phyloP scores from a whole-genome alignment of 64 coral and sea anemone species.

The Cladopsammia gracilis region DNA sequence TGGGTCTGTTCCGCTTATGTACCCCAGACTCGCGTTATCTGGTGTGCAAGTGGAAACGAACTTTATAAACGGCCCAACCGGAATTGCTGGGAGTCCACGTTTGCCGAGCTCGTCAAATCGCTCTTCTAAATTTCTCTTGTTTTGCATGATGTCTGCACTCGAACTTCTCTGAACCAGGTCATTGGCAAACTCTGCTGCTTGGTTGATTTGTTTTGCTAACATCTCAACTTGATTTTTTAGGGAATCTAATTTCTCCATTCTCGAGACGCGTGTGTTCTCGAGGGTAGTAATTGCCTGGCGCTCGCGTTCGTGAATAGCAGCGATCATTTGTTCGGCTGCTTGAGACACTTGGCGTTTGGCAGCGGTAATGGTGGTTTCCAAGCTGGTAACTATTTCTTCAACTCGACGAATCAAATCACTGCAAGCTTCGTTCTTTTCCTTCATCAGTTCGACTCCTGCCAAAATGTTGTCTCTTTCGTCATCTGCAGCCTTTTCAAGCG shows the following conservation, averaged over 20 bases:
- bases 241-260: no score
- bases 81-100: background rate
- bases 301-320: background rate
- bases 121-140: background rate
- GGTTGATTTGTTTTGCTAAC: background rate
- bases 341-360: background rate
- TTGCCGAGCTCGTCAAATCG: background rate
- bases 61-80: background rate
- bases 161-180: background rate
- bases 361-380: no score
- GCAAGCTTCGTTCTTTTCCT: no score
- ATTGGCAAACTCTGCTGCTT: background rate
- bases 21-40: background rate
- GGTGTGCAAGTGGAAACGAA: background rate
- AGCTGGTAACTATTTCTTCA: no score
- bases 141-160: background rate
- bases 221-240: no score
- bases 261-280: no score
- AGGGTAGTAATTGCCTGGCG: no score
- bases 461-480: no score
- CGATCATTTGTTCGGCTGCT: background rate
- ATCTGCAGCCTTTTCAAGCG: no score
- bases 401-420: no score
- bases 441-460: no score
- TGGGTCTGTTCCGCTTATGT: background rate